Base-by-base conservation (phyloP, 2,113 vertebrate species). In the Glaucidium brasilianum region DNA sequence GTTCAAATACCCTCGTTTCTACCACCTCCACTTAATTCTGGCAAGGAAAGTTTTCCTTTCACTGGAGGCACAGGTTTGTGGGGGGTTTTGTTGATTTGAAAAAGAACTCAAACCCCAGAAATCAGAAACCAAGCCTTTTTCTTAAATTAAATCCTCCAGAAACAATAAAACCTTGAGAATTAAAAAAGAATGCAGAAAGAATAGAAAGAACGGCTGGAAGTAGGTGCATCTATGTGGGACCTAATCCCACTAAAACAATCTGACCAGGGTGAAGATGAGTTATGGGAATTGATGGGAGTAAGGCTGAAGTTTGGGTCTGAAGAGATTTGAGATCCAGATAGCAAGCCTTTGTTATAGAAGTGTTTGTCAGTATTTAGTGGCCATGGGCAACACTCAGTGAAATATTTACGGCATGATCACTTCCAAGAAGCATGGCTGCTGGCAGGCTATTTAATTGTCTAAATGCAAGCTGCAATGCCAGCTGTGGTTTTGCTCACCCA, bases 351-450 rank as follows among this genome's bases (percentile, higher is more conserved):
- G 92, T 94, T 92, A 64, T 8, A 64, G 91, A 76, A 92, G 43
- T 53, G n/a, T 93, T 96, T 96, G 76, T 82, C 50, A 82, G 76
- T 62, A 39, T 89, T 87, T 82, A 83, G 69, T 73, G 88, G 66
- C 94, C 85, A 19, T 1, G 56, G 76, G 95, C 94, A 92, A 72
- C 73, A 84, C 83, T 78, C 72, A 15, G 91, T 96, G 92, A 92
- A 95, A 96, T 95, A 93, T 96, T 96, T 91, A 92, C 16, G 2
- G 86, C 67, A 10, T 13, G 25, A 35, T 56, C 56, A 25, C 73
- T 94, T 96, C 88, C 95, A 95, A 93, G 94, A 85, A 92, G 62
- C 11, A 15, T 68, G 85, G 91, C 91, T 78, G 52, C 95, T 95
- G 97, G 95, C 94, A 84, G 83, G 86, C 49, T 74, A 19, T 89